Evolutionary conservation across 1,140 invertebrate genomes (phyloP), one percentile per base, ranked within the genome.

Genomic region (Ctenoplectra terminalis): DNA sequence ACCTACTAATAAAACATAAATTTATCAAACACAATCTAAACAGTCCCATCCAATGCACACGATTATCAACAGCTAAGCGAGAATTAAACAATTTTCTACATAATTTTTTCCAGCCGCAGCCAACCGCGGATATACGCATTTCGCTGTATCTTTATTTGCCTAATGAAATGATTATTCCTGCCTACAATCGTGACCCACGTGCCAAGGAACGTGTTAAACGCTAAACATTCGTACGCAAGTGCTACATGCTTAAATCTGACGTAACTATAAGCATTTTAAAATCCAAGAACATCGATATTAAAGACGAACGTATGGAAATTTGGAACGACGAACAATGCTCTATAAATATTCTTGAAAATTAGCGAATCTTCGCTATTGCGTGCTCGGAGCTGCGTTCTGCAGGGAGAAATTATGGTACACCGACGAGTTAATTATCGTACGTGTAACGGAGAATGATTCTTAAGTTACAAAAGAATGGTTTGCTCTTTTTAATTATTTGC

Each of bases 391-490:
- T 54, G 3, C 52, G 20, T n/a, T 26, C 23, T 26, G 20, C 20
- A 9, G 34, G 17, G 34, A n/a, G 9, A 17, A 64, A 64, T 40
- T 40, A 37, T 17, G 7, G 20, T 43, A 7, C 40, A 40, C n/a
- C 8, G 63, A 64, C n/a, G 63, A 40, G 52, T 54, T 54, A 54
- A n/a, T 64, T 26, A 64, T 64, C 26, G n/a, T 64, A 43, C n/a
- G n/a, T 64, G 23, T 43, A 63, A 40, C n/a, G 37, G 63, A 40
- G 15, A 20, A 56, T 1, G 54, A 17, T 43, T 43, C 13, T n/a
- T 43, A 20, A 13, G 34, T 34, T 37, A n/a, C 20, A 40, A 63
- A 37, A 40, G n/a, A 20, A 66, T 17, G 63, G 5, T n/a, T 17
- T 29, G 7, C n/a, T 46, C 26, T 29, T 29, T 52, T 37, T 37